A percentile compares a stretch with the other conserved stretches of the same genome.
Conservation (phyloP, 2,113 vertebrate genomes). For the Leucoraja erinaceus region DNA sequence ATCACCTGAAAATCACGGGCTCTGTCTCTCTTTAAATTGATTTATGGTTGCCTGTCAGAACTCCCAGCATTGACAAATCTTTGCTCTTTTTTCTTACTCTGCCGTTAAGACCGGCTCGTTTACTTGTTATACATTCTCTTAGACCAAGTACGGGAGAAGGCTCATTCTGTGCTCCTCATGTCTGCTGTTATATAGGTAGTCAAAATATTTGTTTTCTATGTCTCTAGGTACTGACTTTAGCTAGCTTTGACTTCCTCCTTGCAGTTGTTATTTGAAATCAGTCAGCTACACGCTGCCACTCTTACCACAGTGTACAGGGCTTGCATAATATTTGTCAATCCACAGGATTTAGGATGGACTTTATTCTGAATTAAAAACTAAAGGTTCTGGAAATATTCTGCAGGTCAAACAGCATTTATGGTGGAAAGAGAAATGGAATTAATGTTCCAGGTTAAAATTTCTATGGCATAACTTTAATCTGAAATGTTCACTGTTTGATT, state of each 20-base stretch:
- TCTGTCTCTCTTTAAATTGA: neutral
- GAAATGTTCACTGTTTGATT: too few species aligned
- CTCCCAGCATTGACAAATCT: neutral
- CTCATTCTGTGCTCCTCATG: neutral
- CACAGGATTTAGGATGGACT: conserved; percentile 61
- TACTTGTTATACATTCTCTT: neutral
- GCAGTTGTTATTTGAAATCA: conserved; percentile 66
- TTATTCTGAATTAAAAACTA: neutral
- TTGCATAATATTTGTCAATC: conserved; percentile 62
- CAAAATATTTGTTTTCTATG: neutral
- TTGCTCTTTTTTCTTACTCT: neutral
- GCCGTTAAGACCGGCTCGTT: neutral
- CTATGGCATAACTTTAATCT: too few species aligned
- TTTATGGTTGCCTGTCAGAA: neutral
- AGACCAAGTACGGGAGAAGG: neutral
- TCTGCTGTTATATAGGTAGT: neutral
- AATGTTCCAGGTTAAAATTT: too few species aligned
- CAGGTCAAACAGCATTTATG: too few species aligned
- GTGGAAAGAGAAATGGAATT: too few species aligned
- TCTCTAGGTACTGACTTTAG: conserved; percentile 58
- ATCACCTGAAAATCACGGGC: neutral
- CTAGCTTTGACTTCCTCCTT: conserved; percentile 58
- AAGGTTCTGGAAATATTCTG: too few species aligned
- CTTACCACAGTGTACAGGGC: conserved; percentile 62
- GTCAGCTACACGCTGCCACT: conserved; percentile 57